Percentiles rank a stretch among this genome's conserved stretches.
Conservation (phyloP, 2,113 vertebrate genomes). For the Microtus pennsylvanicus region DNA sequence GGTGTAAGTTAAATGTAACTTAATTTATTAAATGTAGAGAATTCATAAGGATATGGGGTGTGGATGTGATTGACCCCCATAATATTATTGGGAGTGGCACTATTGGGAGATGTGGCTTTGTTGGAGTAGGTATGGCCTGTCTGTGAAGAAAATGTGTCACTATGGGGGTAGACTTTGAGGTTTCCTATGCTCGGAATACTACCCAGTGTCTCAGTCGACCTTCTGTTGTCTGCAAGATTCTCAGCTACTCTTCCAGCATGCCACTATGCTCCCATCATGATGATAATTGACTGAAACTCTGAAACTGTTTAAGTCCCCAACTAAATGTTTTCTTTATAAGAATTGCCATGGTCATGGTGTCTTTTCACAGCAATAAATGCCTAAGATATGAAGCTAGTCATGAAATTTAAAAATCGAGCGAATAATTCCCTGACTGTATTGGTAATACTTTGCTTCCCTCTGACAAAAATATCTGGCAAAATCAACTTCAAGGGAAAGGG, state of each 20-base stretch:
- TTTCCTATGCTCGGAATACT: background rate
- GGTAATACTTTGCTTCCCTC: background rate
- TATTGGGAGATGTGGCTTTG: background rate
- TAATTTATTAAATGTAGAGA: background rate
- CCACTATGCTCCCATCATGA: background rate
- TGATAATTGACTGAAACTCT: no score
- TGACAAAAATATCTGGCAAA: background rate
- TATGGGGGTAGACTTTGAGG: background rate
- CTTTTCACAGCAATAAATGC: no score
- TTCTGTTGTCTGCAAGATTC: background rate
- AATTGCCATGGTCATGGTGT: no score
- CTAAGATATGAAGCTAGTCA: background rate
- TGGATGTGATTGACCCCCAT: background rate
- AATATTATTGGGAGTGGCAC: background rate
- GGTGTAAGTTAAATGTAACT: background rate
- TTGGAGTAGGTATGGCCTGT: background rate
- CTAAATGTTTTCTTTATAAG: no score
- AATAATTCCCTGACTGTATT: background rate
- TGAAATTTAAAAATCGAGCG: background rate
- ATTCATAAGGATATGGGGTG: background rate
- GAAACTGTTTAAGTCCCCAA: no score
- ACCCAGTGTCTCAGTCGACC: background rate
- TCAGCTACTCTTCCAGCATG: background rate
- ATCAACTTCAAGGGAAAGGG: background rate
- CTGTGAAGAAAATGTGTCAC: background rate